Evolutionary conservation across 2,797 vertebrate species (phyloP).

Genomic region (Uromys caudimaculatus): DNA sequence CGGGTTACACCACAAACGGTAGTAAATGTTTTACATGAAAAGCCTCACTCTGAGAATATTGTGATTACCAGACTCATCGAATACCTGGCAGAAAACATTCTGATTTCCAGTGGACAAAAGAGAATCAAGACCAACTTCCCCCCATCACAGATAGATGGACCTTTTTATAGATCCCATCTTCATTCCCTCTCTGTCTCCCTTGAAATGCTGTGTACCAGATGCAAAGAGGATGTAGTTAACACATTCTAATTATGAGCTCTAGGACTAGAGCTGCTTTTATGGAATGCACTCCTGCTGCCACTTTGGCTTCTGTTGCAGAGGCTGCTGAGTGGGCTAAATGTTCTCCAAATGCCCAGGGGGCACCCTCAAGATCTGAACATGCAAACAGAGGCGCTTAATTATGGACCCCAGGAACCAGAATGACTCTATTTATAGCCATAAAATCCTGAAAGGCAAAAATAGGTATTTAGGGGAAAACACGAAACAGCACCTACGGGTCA

Average conservation of each 20-base stretch:
- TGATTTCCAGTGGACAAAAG: constrained; percentile 47
- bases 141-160: constrained; percentile 69
- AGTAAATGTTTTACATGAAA: neutral
- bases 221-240: constrained; percentile 82
- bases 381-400: constrained; percentile 76
- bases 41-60: constrained; percentile 21
- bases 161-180: constrained; percentile 76
- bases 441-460: constrained; percentile 62
- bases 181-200: constrained; percentile 77
- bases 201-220: constrained; percentile 78
- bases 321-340: constrained; percentile 77
- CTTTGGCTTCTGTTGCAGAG: constrained; percentile 77
- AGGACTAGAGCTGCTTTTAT: constrained; percentile 79
- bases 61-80: neutral
- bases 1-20: neutral
- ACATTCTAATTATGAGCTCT: constrained; percentile 81
- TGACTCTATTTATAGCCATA: constrained; percentile 68
- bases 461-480: constrained; percentile 48
- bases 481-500: constrained; percentile 44
- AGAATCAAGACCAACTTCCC: constrained; percentile 67
- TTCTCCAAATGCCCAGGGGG: constrained; percentile 80
- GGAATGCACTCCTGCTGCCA: constrained; percentile 76
- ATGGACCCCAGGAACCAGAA: constrained; percentile 68
- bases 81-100: constrained; percentile 7
- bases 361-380: constrained; percentile 72